Evolutionary conservation across 2,888 invertebrate species (phyloP).

Genomic region (Himalopsyche japonica): DNA sequence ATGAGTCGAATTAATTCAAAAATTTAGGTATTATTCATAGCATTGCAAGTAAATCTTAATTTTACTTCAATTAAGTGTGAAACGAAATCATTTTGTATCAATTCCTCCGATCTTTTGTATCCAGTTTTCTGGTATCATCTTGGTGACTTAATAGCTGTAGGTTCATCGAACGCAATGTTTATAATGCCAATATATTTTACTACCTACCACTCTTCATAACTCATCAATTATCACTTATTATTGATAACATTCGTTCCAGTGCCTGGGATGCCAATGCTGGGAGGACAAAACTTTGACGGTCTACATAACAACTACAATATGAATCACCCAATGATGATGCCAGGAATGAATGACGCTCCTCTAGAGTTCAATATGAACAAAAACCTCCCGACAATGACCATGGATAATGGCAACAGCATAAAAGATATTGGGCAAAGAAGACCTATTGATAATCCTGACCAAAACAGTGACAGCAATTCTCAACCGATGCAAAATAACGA

Average conservation of each 20-base stretch:
- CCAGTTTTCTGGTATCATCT: too few species aligned
- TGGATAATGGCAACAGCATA: background rate
- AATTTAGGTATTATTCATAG: too few species aligned
- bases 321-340: slow-evolving; percentile 36
- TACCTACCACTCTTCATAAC: too few species aligned
- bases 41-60: too few species aligned
- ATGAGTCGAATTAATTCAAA: too few species aligned
- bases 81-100: too few species aligned
- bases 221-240: too few species aligned
- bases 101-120: too few species aligned
- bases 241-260: slow-evolving; percentile 3
- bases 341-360: slow-evolving; percentile 63
- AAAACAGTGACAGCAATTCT: background rate
- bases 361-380: slow-evolving; percentile 66
- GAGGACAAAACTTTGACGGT: slow-evolving; percentile 25
- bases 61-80: too few species aligned
- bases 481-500: background rate
- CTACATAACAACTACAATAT: slow-evolving; percentile 35
- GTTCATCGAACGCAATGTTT: too few species aligned
- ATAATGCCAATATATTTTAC: too few species aligned
- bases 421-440: slow-evolving; percentile 7
- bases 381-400: slow-evolving; percentile 59
- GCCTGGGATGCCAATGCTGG: slow-evolving; percentile 32
- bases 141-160: too few species aligned
- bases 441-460: slow-evolving; percentile 2